Conservation (phyloP, 2,797 vertebrate genomes). For the Lepilemur septentrionalis region DNA sequence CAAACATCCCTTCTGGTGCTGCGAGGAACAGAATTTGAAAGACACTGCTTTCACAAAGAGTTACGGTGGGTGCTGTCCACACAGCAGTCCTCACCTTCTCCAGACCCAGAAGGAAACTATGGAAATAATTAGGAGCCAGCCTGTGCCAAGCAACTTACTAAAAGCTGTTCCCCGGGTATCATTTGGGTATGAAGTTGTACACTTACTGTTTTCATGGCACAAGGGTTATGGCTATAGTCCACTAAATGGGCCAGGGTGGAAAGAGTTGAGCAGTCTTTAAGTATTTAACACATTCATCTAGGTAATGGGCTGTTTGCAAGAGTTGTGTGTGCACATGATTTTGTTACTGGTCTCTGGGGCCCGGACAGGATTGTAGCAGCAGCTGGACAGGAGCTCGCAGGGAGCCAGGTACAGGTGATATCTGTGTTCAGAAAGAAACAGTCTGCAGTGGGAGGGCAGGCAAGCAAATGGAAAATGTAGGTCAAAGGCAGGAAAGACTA, state of each 20-base stretch:
- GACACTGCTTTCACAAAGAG: not conserved
- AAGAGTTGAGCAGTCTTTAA: not conserved
- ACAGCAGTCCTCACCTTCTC: not conserved
- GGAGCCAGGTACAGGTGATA: too few species aligned
- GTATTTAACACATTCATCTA: not conserved
- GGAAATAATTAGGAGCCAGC: not conserved
- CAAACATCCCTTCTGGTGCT: not conserved
- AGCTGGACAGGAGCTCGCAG: not conserved
- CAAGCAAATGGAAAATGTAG: too few species aligned
- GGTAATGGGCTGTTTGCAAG: not conserved
- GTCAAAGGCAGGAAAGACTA: not conserved
- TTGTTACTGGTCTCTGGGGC: not conserved
- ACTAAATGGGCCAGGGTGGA: not conserved
- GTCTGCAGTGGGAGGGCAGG: not conserved
- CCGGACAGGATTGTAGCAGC: rapidly evolving
- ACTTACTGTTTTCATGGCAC: not conserved
- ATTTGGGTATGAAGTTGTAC: not conserved
- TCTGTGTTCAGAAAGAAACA: not conserved
- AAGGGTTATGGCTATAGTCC: not conserved
- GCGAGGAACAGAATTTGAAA: not conserved
- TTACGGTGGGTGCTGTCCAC: not conserved
- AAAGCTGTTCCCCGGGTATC: not conserved
- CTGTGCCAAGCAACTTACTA: not conserved
- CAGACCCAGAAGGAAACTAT: not conserved
- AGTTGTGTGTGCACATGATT: not conserved